These are phyloP conservation scores for Gadopsis marmoratus DNA, from an alignment of 2,797 vertebrate species.

Conservation along the genomic window DNA sequence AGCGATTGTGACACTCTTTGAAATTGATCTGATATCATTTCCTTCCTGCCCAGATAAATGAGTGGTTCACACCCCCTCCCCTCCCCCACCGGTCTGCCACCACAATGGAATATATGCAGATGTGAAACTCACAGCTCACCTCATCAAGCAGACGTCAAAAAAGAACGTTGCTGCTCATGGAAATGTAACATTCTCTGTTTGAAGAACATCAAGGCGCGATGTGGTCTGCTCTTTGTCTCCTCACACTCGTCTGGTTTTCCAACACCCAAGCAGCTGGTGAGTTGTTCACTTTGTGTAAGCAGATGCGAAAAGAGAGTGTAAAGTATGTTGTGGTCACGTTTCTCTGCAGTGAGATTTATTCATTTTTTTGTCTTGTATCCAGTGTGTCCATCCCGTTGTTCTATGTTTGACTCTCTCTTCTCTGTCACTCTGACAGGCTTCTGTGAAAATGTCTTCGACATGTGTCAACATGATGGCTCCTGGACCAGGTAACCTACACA, in stretches of 20 bases:
- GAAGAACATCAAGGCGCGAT: conserved; percentile 10
- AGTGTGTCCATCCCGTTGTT: neutral
- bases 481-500: conserved; percentile 59
- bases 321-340: neutral
- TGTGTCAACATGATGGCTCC: fast-evolving
- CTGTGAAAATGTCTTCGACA: fast-evolving
- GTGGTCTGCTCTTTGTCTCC: conserved; percentile 36
- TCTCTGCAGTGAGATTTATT: neutral
- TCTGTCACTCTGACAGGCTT: neutral
- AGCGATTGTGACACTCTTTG: fast-evolving
- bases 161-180: neutral
- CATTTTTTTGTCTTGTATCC: neutral
- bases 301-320: no score
- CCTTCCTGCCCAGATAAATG: conserved; percentile 24
- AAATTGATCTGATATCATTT: neutral
- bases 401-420: neutral
- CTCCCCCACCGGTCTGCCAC: fast-evolving
- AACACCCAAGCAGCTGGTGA: neutral
- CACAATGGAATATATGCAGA: conserved; percentile 20
- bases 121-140: conserved; percentile 38
- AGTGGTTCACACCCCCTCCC: neutral
- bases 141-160: neutral
- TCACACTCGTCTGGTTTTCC: conserved; percentile 26
- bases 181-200: neutral
- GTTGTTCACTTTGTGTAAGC: conserved; percentile 19